Conservation (phyloP, 2,113 vertebrate species). For the Panurus biarmicus region DNA sequence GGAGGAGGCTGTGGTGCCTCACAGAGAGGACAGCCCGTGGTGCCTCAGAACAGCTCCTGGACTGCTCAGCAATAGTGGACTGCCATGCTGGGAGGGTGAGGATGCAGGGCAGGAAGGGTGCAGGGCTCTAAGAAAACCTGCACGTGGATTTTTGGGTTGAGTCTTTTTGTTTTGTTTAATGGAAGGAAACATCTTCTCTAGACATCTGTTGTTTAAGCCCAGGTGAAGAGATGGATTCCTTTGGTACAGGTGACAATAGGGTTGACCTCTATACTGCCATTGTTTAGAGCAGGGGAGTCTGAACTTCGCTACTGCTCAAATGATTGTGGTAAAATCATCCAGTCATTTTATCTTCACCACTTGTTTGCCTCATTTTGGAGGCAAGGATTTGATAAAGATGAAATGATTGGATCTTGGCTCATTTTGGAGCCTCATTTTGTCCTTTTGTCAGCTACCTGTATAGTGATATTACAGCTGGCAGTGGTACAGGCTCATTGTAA, state of each 20-base stretch:
- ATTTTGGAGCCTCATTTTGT: neutral
- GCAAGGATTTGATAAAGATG: neutral
- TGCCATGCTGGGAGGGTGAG: neutral
- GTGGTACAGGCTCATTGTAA: neutral
- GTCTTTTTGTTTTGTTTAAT: neutral
- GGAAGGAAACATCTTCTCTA: neutral
- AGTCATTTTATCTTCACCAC: neutral
- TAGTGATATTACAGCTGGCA: neutral
- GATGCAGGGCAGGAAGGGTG: neutral
- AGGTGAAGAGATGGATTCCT: accelerated
- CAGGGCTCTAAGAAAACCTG: neutral
- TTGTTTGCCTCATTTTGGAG: neutral
- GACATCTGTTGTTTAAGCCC: neutral
- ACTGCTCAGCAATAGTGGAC: neutral
- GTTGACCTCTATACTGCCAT: neutral
- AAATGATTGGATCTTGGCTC: neutral
- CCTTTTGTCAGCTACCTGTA: neutral
- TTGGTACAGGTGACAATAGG: neutral
- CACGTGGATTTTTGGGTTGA: neutral
- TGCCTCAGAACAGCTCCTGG: neutral
- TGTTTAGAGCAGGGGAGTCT: neutral
- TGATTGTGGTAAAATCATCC: neutral
- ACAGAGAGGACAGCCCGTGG: accelerated
- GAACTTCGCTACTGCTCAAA: neutral
- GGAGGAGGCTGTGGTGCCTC: neutral